These are phyloP conservation scores for Polyploca ridens DNA, from an alignment of 2,888 invertebrate species.

Conservation along the genomic window DNA sequence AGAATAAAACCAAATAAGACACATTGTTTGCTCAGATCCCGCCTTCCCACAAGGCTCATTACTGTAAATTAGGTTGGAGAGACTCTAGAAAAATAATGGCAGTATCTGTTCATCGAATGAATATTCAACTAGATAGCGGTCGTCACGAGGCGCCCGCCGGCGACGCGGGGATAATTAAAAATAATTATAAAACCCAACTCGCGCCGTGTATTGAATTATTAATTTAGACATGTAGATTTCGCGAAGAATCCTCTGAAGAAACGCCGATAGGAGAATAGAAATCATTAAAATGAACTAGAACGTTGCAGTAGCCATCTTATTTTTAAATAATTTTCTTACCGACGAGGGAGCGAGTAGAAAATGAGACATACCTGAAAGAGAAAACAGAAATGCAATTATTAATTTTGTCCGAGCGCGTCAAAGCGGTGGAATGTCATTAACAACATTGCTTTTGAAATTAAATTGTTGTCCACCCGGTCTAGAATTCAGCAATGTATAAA, in stretches of 20 bases:
- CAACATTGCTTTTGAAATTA: slow-evolving; percentile 13
- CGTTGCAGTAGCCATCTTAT: background rate
- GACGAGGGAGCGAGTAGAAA: background rate
- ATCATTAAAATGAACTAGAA: background rate
- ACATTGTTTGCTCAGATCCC: slow-evolving; percentile 56
- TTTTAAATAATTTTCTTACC: background rate
- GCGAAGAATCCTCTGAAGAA: slow-evolving; percentile 26
- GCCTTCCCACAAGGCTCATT: slow-evolving; percentile 64
- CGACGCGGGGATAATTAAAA: slow-evolving; percentile 66
- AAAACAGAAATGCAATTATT: slow-evolving; percentile 2
- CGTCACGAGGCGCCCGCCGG: slow-evolving; percentile 28
- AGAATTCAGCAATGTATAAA: slow-evolving; percentile 19
- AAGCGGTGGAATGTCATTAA: background rate
- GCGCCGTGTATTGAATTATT: slow-evolving; percentile 51
- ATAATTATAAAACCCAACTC: slow-evolving; percentile 62
- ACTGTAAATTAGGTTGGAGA: slow-evolving; percentile 70
- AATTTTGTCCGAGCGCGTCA: slow-evolving; percentile 4
- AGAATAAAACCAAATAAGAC: slow-evolving; percentile 46
- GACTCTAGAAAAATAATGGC: slow-evolving; percentile 68
- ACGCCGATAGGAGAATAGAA: slow-evolving; percentile 16
- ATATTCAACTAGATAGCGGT: slow-evolving; percentile 65
- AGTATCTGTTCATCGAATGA: slow-evolving; percentile 61
- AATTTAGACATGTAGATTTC: slow-evolving; percentile 41
- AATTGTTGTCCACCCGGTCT: slow-evolving; percentile 16
- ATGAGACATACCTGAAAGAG: slow-evolving; percentile 5